phyloP scores from a whole-genome alignment of 2,888 invertebrate genomes.

The Drosophila sordidula region DNA sequence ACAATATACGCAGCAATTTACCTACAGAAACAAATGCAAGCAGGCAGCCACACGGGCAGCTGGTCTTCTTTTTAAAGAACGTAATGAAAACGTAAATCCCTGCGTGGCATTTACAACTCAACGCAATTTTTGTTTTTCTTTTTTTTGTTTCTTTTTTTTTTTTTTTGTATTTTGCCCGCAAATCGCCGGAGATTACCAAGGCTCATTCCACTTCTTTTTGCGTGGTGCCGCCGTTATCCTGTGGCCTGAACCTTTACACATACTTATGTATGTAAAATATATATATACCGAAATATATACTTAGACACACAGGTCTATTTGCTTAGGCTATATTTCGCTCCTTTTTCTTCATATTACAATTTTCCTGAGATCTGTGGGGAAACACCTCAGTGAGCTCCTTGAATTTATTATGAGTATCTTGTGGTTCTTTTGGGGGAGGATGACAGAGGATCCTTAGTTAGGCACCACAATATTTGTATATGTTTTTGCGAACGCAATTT shows the following conservation, averaged over 20 bases:
- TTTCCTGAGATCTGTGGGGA: slow-evolving; percentile 41
- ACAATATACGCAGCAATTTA: slow-evolving; percentile 40
- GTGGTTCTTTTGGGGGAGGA: slow-evolving; percentile 18
- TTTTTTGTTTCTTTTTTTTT: too few relatives aligned
- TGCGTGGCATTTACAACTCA: slow-evolving; percentile 77
- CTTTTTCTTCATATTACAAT: slow-evolving; percentile 25
- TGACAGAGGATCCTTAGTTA: background rate
- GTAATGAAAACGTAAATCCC: slow-evolving; percentile 80
- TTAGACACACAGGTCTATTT: slow-evolving; percentile 35
- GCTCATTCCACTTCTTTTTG: slow-evolving; percentile 39
- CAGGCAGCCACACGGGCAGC: slow-evolving; percentile 6
- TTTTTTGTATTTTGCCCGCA: slow-evolving; percentile 35
- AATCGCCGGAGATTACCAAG: slow-evolving; percentile 63
- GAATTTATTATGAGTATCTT: slow-evolving; percentile 66
- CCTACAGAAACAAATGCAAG: slow-evolving; percentile 10
- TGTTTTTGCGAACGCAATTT: slow-evolving; percentile 47
- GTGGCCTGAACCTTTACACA: slow-evolving; percentile 19
- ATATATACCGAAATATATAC: slow-evolving; percentile 8
- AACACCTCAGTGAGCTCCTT: slow-evolving; percentile 58
- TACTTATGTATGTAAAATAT: slow-evolving; percentile 2
- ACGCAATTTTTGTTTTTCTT: slow-evolving; percentile 67
- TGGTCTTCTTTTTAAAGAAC: slow-evolving; percentile 56
- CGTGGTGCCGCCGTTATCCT: slow-evolving; percentile 22
- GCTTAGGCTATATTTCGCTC: slow-evolving; percentile 21
- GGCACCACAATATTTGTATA: slow-evolving; percentile 46